Evolutionary conservation across 2,888 invertebrate genomes (phyloP).

Genomic region (Capitulum mitella): DNA sequence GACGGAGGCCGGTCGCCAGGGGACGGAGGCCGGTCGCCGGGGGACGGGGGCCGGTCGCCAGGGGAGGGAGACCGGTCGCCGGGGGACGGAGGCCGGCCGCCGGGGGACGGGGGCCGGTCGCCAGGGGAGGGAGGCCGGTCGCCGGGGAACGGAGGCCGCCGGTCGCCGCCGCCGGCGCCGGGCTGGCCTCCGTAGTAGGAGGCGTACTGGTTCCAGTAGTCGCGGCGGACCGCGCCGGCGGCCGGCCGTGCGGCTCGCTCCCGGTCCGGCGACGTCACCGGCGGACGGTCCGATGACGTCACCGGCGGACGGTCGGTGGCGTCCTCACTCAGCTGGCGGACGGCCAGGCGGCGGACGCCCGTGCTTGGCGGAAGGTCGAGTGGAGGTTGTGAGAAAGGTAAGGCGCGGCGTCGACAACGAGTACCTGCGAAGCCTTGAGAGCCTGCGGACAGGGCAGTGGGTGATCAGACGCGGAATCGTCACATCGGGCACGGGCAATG

Average conservation of each 20-base stretch:
- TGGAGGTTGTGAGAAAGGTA: neutral
- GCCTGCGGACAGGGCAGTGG: too few relatives aligned
- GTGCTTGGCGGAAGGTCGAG: neutral
- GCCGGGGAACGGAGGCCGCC: neutral
- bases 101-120: neutral
- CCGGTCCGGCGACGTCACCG: neutral
- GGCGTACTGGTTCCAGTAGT: slow-evolving; percentile 6
- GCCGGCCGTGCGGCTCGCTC: neutral
- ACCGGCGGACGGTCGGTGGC: neutral
- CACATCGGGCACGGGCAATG: too few relatives aligned
- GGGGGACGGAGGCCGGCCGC: neutral
- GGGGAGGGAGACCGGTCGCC: neutral
- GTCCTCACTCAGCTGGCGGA: slow-evolving; percentile 11
- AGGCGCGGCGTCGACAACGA: neutral
- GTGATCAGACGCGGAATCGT: too few relatives aligned
- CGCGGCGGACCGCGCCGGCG: neutral
- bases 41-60: neutral
- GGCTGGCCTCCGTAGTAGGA: neutral
- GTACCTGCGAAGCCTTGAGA: neutral
- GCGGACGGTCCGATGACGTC: neutral
- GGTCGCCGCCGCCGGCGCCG: neutral
- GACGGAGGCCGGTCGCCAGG: neutral
- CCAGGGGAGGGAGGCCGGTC: neutral
- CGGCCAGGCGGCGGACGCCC: neutral
- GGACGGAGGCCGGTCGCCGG: neutral